Evolutionary conservation across 1,140 invertebrate species (phyloP).

Genomic region (Cryptotermes secundus): DNA sequence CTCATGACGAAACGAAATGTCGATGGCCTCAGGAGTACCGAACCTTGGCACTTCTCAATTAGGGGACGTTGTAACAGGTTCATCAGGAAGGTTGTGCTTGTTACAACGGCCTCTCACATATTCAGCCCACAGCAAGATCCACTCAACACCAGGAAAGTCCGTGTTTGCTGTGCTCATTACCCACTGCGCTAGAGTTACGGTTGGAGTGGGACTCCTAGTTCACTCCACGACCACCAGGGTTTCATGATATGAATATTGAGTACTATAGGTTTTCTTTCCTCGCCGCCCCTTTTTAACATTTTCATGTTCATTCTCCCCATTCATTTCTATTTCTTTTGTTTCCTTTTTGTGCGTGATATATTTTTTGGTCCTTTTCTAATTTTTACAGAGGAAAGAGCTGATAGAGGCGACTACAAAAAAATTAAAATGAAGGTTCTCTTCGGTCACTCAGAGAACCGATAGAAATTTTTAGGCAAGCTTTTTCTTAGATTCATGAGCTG

Average conservation of each 20-base stretch:
- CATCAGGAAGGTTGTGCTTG: not conserved
- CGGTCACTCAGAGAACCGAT: too few relatives aligned
- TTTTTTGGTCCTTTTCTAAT: not conserved
- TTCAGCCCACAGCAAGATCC: not conserved
- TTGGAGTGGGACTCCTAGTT: not conserved
- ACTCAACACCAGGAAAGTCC: not conserved
- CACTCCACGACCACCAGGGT: not conserved
- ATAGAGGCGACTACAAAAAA: not conserved
- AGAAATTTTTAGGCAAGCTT: too few relatives aligned
- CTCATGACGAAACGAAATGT: too few relatives aligned
- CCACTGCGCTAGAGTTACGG: not conserved
- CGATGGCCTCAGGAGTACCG: not conserved
- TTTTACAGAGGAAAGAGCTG: not conserved
- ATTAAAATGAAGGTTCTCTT: too few relatives aligned
- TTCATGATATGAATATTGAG: not conserved
- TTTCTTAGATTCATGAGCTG: too few relatives aligned
- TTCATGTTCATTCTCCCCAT: not conserved
- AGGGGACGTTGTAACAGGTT: not conserved
- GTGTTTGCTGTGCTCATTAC: constrained; percentile 11
- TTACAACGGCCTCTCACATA: not conserved
- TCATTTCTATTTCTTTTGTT: not conserved
- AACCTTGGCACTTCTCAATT: not conserved
- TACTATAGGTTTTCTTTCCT: not conserved
- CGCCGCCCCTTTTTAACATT: not conserved
- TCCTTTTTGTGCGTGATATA: not conserved